phyloP scores from a whole-genome alignment of 2,797 vertebrate species.

The Phrynocephalus guinanensis region DNA sequence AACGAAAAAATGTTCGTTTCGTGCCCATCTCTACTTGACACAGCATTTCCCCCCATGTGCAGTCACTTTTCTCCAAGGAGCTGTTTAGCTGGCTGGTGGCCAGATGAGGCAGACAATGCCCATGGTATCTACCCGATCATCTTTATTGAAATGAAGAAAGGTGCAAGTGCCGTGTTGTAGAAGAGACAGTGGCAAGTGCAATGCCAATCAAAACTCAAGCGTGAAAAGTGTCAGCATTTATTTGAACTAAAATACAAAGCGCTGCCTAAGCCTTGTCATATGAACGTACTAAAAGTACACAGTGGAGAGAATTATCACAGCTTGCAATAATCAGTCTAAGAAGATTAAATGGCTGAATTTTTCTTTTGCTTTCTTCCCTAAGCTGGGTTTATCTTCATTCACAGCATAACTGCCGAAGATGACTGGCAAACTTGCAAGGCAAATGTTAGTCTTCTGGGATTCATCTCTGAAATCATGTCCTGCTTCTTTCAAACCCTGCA shows the following conservation, averaged over 20 bases:
- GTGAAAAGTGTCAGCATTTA: slow-evolving; percentile 46
- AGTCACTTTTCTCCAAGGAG: neutral
- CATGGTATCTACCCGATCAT: slow-evolving; percentile 25
- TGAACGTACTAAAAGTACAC: slow-evolving; percentile 47
- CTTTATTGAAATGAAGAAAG: neutral
- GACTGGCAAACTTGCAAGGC: slow-evolving; percentile 58
- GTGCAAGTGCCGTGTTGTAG: neutral
- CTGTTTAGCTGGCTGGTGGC: no score
- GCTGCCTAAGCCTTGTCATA: slow-evolving; percentile 43
- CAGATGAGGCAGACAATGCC: neutral
- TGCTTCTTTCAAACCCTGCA: slow-evolving; percentile 21
- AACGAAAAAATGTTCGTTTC: no score
- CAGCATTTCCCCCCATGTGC: no score
- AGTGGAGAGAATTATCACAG: slow-evolving; percentile 55
- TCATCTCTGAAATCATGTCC: slow-evolving; percentile 28
- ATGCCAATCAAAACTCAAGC: slow-evolving; percentile 38
- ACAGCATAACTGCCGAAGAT: slow-evolving; percentile 18
- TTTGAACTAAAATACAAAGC: slow-evolving; percentile 48
- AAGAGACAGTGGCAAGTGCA: slow-evolving; percentile 44
- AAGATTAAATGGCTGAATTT: slow-evolving; percentile 67
- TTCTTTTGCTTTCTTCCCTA: slow-evolving; percentile 57
- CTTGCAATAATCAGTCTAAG: slow-evolving; percentile 66
- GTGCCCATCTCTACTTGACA: no score
- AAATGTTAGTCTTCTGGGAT: slow-evolving; percentile 44
- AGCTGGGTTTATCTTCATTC: slow-evolving; percentile 60